Conservation (phyloP, 1,140 invertebrate genomes). For the Cryptotermes secundus region DNA sequence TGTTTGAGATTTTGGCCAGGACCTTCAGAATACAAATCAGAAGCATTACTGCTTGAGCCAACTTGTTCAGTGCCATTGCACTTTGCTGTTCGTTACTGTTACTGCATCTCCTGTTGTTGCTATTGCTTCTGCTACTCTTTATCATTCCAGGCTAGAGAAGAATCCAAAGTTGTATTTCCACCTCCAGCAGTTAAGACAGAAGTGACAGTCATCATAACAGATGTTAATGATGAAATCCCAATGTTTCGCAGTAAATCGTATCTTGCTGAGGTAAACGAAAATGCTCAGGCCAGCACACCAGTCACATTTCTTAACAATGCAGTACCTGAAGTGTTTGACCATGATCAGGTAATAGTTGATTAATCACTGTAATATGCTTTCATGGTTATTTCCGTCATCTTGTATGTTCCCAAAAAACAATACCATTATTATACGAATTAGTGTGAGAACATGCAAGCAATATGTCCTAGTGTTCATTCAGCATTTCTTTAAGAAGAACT, state of each 20-base stretch:
- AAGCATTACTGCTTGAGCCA: no score
- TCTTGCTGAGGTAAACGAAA: constrained; percentile 87
- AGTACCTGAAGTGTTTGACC: constrained; percentile 86
- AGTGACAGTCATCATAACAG: constrained; percentile 87
- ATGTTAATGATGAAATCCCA: constrained; percentile 93
- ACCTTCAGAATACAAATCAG: no score
- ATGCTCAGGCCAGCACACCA: constrained; percentile 86
- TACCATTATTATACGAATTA: no score
- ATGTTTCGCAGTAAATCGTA: constrained; percentile 77
- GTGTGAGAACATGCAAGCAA: not conserved
- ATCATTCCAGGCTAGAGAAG: constrained; percentile 64
- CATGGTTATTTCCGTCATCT: no score
- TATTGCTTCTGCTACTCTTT: not conserved
- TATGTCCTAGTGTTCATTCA: not conserved
- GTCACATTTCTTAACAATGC: constrained; percentile 80
- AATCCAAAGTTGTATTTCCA: constrained; percentile 59
- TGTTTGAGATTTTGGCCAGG: no score
- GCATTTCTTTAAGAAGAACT: not conserved
- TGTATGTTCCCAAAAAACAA: not conserved
- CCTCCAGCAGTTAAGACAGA: constrained; percentile 79
- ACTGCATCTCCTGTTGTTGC: no score
- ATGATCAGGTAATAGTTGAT: constrained; percentile 71
- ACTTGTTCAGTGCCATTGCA: no score
- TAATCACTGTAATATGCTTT: no score
- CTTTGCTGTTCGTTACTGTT: no score